Conservation (phyloP, 2,797 vertebrate genomes). For the Nasua narica region DNA sequence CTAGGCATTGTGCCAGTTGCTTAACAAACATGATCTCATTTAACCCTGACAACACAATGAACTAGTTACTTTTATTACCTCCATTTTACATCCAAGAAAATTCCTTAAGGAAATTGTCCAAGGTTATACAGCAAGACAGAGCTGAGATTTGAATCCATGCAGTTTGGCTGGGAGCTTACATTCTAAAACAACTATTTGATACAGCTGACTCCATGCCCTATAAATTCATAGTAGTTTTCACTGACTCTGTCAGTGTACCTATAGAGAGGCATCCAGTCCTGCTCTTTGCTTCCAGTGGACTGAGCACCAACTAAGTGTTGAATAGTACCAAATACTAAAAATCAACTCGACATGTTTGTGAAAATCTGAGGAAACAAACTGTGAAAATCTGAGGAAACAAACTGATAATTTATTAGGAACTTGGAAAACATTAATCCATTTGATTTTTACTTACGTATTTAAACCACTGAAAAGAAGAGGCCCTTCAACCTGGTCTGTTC, state of each 20-base stretch:
- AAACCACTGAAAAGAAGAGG: background rate
- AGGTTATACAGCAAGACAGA: background rate
- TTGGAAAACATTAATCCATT: background rate
- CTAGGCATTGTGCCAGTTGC: background rate
- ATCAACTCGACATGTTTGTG: background rate
- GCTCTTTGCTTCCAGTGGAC: background rate
- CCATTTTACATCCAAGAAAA: background rate
- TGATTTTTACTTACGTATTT: background rate
- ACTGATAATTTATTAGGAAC: background rate
- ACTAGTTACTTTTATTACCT: background rate
- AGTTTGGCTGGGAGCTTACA: background rate
- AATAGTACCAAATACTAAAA: background rate
- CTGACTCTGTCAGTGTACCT: background rate
- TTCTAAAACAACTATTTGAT: background rate
- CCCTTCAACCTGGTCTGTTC: background rate
- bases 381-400: slow-evolving; percentile 14
- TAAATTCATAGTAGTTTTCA: background rate
- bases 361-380: slow-evolving; percentile 7
- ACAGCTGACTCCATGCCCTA: background rate
- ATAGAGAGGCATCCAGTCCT: background rate
- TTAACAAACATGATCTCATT: background rate
- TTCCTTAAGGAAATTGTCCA: background rate
- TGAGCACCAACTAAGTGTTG: background rate
- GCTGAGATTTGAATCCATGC: background rate
- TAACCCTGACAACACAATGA: background rate